These are phyloP conservation scores for Psittacula echo DNA, from an alignment of 2,797 vertebrate species.

Conservation along the genomic window DNA sequence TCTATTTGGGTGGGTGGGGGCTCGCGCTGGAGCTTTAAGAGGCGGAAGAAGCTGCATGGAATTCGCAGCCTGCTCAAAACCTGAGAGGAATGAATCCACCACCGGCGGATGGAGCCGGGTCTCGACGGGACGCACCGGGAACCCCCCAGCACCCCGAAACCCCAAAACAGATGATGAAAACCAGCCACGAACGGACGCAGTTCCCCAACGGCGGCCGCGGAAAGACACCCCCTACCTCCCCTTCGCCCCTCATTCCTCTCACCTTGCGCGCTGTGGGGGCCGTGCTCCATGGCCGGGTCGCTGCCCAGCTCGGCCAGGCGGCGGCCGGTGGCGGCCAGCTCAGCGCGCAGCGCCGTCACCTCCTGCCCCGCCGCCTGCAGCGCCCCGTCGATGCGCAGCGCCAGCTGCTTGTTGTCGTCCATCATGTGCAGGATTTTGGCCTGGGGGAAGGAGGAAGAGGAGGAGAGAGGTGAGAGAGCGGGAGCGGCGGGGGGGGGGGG, in stretches of 20 bases:
- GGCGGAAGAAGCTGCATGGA: not conserved
- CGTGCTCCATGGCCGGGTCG: slow-evolving; percentile 85
- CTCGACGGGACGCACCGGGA: not conserved
- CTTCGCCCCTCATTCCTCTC: slow-evolving; percentile 12
- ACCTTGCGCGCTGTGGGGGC: slow-evolving; percentile 83
- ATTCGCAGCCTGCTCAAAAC: not conserved
- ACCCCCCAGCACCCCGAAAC: not conserved
- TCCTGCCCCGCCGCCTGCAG: slow-evolving; percentile 92
- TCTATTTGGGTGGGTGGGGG: too few species aligned
- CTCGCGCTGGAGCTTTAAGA: not conserved
- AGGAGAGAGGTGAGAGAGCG: slow-evolving; percentile 61
- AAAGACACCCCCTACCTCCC: not conserved
- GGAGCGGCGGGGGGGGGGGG: not conserved
- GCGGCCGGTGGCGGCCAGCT: slow-evolving; percentile 90
- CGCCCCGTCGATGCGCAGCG: slow-evolving; percentile 91
- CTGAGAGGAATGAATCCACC: not conserved
- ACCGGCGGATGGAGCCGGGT: not conserved
- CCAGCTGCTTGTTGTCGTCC: slow-evolving; percentile 95
- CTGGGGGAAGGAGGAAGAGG: slow-evolving; percentile 82
- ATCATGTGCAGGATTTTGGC: slow-evolving; percentile 93
- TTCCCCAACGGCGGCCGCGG: not conserved
- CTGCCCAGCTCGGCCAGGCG: slow-evolving; percentile 88
- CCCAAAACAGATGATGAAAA: not conserved
- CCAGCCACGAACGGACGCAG: not conserved
- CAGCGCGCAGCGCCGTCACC: slow-evolving; percentile 90